Base-by-base conservation (phyloP, 2,797 vertebrate genomes). In the Gymnothorax reevesii region DNA sequence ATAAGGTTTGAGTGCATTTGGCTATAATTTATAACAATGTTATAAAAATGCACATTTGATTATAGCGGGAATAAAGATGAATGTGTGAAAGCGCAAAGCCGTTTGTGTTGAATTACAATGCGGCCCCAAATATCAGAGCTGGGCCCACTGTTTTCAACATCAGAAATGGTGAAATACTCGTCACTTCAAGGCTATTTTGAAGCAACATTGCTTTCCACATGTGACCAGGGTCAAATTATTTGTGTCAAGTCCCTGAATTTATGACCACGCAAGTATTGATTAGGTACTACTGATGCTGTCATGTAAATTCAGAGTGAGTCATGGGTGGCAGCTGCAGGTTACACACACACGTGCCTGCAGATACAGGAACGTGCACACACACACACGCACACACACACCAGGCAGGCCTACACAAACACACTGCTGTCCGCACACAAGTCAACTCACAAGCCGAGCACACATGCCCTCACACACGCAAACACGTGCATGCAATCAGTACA, bases 231-330 rank as follows among this genome's bases (percentile, higher is more conserved):
- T 93, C 92, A 91, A 84, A 91, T 93, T 90, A 93, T 95, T 94
- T 91, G 91, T 94, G 91, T 94, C 90, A 90, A 93, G 92, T 90
- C 2, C 87, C 87, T 90, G 93, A 91, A 92, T 95, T 94, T 95
- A 94, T 94, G 90, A 93, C 90, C 88, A 25, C 90, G 92, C 90
- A 66, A 91, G 87, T 94, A 94, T 94, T 93, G 94, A 95, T 94
- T 94, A 89, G 91, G 89, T 93, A 88, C 79, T 90, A 87, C 91
- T 91, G 89, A 94, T 84, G 88, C 89, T 90, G 92, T 92, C 91
- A 92, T 95, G 92, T 91, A 91, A 92, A 95, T 93, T 89, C 88
- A 90, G 89, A 87, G 93, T 90, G 88, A 93, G 92, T 93, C 91
- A 91, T 88, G 79, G 90, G 84, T 27, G 80, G 87, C 90, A 90